Percentiles rank a stretch among this genome's conserved stretches.
Conservation (phyloP, 2,113 vertebrate species). For the Phycodurus eques region DNA sequence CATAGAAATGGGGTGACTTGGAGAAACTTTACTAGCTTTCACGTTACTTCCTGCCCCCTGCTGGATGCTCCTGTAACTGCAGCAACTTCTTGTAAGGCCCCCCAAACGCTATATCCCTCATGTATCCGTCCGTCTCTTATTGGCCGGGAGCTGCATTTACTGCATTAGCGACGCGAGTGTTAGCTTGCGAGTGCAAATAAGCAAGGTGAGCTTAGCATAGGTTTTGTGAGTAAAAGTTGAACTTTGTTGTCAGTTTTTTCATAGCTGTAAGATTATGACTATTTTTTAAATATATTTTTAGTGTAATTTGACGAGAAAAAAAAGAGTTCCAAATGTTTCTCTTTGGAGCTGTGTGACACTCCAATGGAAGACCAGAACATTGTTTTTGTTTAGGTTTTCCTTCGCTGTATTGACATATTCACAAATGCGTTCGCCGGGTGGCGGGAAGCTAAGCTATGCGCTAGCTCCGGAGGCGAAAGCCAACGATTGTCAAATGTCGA, state of each 20-base stretch:
- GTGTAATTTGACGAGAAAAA: constrained; percentile 52
- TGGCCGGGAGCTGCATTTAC: constrained; percentile 33
- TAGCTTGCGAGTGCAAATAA: not conserved
- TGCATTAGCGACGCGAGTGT: not conserved
- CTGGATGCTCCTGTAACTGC: constrained; percentile 22
- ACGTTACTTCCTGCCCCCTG: constrained; percentile 27
- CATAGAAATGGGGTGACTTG: not conserved
- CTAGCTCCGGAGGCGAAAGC: not conserved
- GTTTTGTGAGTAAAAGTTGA: constrained; percentile 66
- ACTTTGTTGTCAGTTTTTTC: constrained; percentile 69
- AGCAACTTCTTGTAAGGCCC: constrained; percentile 32
- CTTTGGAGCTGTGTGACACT: not conserved
- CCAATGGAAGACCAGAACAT: not conserved
- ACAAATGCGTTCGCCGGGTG: not conserved
- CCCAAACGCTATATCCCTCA: constrained; percentile 60
- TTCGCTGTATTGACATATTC: not conserved
- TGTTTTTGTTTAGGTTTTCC: not conserved
- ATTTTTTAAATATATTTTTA: constrained; percentile 74
- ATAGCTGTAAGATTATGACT: constrained; percentile 67
- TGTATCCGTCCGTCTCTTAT: constrained; percentile 60
- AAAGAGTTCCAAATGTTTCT: constrained; percentile 6
- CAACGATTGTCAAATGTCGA: not conserved
- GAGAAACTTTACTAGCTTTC: constrained; percentile 41
- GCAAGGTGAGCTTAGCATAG: constrained; percentile 34
- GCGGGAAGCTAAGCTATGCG: not conserved